Base-by-base conservation (phyloP, 1,140 invertebrate species). In the Atta texana region DNA sequence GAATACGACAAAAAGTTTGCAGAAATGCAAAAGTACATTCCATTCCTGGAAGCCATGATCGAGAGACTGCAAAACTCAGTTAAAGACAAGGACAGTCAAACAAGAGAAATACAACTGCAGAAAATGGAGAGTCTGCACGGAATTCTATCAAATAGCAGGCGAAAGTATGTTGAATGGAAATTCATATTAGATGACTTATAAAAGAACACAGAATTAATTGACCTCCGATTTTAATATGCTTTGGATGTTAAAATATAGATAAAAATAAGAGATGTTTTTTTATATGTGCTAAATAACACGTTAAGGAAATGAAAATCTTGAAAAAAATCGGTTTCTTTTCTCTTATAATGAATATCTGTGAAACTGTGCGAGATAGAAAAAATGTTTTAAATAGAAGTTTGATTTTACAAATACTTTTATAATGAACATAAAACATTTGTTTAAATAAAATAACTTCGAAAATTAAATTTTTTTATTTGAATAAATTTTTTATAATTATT, bases 1-100 rank as follows among this genome's bases (percentile, higher is more conserved):
- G 95, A 96, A 55, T 97, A 97, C 94, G 95, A 96, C 68, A 94
- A 92, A 49, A 97, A 97, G 91, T 96, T 97, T 87, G 95, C 95
- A 80, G 96, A 96, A 89, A 96, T 97, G 95, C 96, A 96, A 94
- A 95, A 96, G 76, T 97, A 97, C 92, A 96, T 97, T 91, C 96
- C 97, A 31, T 96, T 97, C 91, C 92, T 97, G 91, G 96, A 97
- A 90, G 96, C 93, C 76, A 96, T 97, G 95, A 97, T 97, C 84
- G 94, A 94, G 77, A 95, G 95, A 86, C 92, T 97, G 75, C 96
- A 96, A 87, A 95, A 94, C 80, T 34, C 31, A 34, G 95, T 95
- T 2, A 95, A 92, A 85, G 92, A 94, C 39, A 96, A 96, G 84
- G 75, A 77, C 5, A 95, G 96, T 59, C 93, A 3, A 16, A 51